phyloP scores from a whole-genome alignment of 2,113 vertebrate genomes.

The Pedionomus torquatus region DNA sequence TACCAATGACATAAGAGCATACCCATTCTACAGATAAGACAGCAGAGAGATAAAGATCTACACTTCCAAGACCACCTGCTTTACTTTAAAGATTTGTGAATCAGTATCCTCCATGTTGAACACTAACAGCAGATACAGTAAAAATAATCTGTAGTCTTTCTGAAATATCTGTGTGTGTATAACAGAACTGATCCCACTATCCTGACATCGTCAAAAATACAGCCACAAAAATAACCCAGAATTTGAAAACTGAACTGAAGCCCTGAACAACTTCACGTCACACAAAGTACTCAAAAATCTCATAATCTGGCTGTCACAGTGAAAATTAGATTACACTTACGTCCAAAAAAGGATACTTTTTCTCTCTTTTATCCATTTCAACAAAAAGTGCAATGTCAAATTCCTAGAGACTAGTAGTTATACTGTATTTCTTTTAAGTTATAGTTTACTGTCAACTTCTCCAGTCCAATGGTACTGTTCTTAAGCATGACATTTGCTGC shows the following conservation, averaged over 20 bases:
- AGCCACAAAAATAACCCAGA: background rate
- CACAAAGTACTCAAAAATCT: background rate
- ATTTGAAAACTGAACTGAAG: background rate
- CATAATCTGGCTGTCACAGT: background rate
- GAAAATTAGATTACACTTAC: background rate
- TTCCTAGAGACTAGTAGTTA: background rate
- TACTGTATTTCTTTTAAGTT: background rate
- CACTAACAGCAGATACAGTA: background rate
- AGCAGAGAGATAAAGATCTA: background rate
- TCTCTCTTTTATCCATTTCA: background rate
- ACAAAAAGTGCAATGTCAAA: background rate
- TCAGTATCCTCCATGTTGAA: background rate
- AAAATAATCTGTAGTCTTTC: background rate
- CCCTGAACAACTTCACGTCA: background rate
- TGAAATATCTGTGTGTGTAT: background rate
- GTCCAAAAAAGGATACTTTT: background rate
- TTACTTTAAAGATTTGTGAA: background rate
- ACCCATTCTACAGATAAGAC: background rate
- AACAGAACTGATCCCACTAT: background rate
- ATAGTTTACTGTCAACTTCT: background rate
- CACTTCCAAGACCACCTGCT: background rate
- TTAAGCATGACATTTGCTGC: background rate
- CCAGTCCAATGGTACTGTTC: background rate
- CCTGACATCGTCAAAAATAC: background rate
- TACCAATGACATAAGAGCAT: background rate